Evolutionary conservation across 2,888 invertebrate genomes (phyloP).

Genomic region (Hoplodrina ambigua): DNA sequence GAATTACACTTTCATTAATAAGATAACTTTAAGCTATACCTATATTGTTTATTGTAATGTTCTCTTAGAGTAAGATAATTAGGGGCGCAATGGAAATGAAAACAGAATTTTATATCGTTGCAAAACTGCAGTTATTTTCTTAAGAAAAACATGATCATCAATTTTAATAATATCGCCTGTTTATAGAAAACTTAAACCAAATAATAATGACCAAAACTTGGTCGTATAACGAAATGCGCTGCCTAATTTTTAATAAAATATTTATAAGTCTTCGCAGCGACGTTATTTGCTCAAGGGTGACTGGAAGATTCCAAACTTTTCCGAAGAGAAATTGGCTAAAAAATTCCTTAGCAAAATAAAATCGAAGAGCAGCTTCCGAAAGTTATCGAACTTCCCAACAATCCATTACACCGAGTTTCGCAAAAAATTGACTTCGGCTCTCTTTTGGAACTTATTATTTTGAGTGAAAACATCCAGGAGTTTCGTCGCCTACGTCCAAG

Average conservation of each 20-base stretch:
- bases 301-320: slow-evolving; percentile 86
- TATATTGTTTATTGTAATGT: background rate
- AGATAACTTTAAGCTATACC: background rate
- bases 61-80: no score
- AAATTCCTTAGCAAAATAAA: slow-evolving; percentile 88
- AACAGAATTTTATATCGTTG: background rate
- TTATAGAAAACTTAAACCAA: slow-evolving; percentile 34
- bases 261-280: slow-evolving; percentile 69
- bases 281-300: slow-evolving; percentile 83
- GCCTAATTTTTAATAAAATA: slow-evolving; percentile 66
- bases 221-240: slow-evolving; percentile 54
- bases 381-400: slow-evolving; percentile 90
- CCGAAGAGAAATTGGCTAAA: slow-evolving; percentile 89
- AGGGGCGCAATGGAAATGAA: no score
- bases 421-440: slow-evolving; percentile 85
- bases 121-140: background rate
- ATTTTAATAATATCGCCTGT: slow-evolving; percentile 12
- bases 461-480: slow-evolving; percentile 88
- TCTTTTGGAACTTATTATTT: slow-evolving; percentile 87
- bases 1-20: no score
- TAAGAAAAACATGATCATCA: background rate
- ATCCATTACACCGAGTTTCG: slow-evolving; percentile 90
- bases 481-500: slow-evolving; percentile 81
- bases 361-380: slow-evolving; percentile 89
- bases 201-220: slow-evolving; percentile 51